Evolutionary conservation across 2,113 vertebrate species (phyloP).

Genomic region (Corvus hawaiiensis): DNA sequence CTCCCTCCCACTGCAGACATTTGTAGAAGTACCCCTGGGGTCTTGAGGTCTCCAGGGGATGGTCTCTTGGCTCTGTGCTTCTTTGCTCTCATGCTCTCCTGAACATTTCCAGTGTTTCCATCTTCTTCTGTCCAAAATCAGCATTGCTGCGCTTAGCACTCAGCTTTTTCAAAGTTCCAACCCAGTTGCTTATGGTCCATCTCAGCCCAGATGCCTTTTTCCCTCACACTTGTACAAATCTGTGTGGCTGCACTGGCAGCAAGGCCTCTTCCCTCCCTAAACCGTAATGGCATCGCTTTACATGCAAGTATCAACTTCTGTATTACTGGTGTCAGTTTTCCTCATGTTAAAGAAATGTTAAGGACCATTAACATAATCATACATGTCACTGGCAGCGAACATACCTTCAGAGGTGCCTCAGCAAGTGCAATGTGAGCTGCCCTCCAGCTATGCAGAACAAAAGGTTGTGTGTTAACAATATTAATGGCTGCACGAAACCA

Average conservation of each 20-base stretch:
- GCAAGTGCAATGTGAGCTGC: slow-evolving; percentile 22
- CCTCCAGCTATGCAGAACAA: slow-evolving; percentile 45
- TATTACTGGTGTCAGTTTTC: neutral
- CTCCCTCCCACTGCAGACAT: neutral
- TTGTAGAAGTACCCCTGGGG: neutral
- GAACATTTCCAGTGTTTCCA: neutral
- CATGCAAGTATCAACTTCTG: neutral
- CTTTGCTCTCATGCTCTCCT: neutral
- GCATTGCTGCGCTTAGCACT: neutral
- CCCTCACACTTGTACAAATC: fast-evolving
- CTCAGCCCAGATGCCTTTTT: neutral
- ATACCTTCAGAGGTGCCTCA: slow-evolving; percentile 22
- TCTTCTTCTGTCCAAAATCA: neutral
- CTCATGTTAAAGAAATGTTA: neutral
- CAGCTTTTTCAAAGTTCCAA: neutral
- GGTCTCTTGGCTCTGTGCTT: neutral
- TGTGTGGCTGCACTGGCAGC: neutral
- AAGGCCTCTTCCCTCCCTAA: neutral
- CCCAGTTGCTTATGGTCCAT: neutral
- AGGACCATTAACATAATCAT: neutral
- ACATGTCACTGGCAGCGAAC: neutral
- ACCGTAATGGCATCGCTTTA: neutral
- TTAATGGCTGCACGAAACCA: slow-evolving; percentile 1
- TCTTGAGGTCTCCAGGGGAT: neutral
- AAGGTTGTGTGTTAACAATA: slow-evolving; percentile 53